Conservation (phyloP, 2,888 invertebrate genomes). For the Acanthosoma haemorrhoidale region DNA sequence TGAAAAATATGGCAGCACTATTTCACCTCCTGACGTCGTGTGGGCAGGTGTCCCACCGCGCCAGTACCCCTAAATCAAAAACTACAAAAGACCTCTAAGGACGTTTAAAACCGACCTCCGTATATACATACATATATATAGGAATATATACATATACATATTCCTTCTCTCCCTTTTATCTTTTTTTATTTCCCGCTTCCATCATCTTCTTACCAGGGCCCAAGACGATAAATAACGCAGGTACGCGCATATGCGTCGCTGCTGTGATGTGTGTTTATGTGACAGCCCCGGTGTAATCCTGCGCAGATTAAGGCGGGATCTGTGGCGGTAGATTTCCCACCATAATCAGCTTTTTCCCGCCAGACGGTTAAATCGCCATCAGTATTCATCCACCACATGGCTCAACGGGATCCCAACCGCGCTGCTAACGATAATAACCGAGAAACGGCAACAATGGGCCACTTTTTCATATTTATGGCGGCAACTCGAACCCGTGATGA, state of each 20-base stretch:
- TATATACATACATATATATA: no score
- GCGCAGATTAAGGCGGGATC: slow-evolving; percentile 5
- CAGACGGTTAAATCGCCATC: slow-evolving; percentile 11
- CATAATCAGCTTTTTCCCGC: slow-evolving; percentile 14
- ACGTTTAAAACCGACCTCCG: slow-evolving; percentile 3
- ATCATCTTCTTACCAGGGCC: neutral
- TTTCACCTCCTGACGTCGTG: slow-evolving; percentile 14
- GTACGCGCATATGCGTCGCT: neutral
- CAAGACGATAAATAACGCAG: no score
- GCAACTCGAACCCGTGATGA: no score
- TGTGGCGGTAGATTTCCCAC: slow-evolving; percentile 4
- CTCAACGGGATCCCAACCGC: neutral
- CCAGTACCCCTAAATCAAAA: slow-evolving; percentile 18
- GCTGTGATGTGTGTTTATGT: slow-evolving; percentile 7
- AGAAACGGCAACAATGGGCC: no score
- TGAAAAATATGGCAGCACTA: slow-evolving; percentile 17
- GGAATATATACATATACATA: no score
- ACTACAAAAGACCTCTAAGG: slow-evolving; percentile 15
- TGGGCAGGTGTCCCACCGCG: slow-evolving; percentile 24
- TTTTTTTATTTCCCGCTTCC: slow-evolving; percentile 5
- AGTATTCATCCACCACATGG: no score
- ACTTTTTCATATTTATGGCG: no score
- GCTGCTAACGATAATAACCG: slow-evolving; percentile 6
- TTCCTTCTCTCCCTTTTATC: slow-evolving; percentile 1
- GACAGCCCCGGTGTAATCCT: neutral